phyloP scores from a whole-genome alignment of 2,888 invertebrate genomes.

The Synergus umbraculus region DNA sequence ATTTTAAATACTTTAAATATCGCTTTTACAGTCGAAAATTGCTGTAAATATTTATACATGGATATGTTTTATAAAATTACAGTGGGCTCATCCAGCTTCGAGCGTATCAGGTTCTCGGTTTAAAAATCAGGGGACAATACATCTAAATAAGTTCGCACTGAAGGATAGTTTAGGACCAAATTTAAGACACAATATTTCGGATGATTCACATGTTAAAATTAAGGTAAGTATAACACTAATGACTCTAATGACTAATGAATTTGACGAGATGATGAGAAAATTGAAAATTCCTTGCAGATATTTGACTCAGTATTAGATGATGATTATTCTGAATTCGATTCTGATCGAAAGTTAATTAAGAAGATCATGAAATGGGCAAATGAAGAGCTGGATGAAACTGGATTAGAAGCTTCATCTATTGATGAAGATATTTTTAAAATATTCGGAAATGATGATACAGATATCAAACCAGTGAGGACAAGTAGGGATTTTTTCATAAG shows the following conservation, averaged over 20 bases:
- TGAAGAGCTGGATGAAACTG: background rate
- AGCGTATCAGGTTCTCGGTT: background rate
- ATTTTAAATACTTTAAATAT: too few species aligned
- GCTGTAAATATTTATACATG: background rate
- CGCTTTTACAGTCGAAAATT: too few species aligned
- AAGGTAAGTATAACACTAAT: too few species aligned
- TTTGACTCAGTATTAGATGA: background rate
- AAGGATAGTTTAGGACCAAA: background rate
- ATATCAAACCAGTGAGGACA: background rate
- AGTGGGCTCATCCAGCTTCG: background rate
- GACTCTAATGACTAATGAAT: too few species aligned
- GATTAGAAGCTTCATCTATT: background rate
- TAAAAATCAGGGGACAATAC: background rate
- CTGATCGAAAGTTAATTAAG: background rate
- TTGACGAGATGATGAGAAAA: background rate
- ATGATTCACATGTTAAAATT: too few species aligned
- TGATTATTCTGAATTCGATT: background rate
- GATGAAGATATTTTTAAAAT: background rate
- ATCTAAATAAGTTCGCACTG: too few species aligned
- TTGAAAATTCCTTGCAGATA: background rate
- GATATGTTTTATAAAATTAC: background rate
- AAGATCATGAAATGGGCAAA: background rate
- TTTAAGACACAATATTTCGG: background rate
- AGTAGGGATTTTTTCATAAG: background rate
- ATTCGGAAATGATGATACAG: background rate